Evolutionary conservation across 92 coral and sea anemone genomes (phyloP).

Genomic region (Epizoanthus ramosus): DNA sequence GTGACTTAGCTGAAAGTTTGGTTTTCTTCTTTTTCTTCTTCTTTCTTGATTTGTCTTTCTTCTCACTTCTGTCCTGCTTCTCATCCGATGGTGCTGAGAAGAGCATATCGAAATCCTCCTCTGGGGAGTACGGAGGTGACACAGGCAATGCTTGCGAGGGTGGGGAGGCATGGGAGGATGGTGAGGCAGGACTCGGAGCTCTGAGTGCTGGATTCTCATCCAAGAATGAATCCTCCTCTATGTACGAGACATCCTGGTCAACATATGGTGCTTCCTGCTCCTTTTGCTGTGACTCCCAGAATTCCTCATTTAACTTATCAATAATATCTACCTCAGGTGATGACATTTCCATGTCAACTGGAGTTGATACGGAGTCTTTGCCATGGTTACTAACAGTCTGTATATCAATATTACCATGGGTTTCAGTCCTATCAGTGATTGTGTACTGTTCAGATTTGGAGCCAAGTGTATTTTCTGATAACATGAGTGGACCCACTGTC

Average conservation of each 20-base stretch:
- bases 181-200: conserved; percentile 1
- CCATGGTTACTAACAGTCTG: conserved; percentile 28
- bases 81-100: conserved; percentile 3
- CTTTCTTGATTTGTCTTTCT: conserved; percentile 18
- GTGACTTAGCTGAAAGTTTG: conserved; percentile 42
- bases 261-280: background rate
- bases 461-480: background rate
- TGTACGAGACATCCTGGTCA: background rate
- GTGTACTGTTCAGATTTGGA: background rate
- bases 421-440: background rate
- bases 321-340: conserved; percentile 92
- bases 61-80: conserved; percentile 13
- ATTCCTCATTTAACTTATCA: conserved; percentile 89
- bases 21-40: conserved; percentile 48
- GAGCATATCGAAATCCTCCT: conserved; percentile 7
- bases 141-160: conserved; percentile 21
- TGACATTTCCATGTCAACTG: conserved; percentile 93
- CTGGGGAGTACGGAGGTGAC: conserved; percentile 14
- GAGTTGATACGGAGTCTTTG: conserved; percentile 48
- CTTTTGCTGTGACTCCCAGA: conserved; percentile 74
- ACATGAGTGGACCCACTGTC: background rate
- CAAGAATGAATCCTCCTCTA: background rate
- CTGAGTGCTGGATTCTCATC: background rate
- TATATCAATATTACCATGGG: background rate
- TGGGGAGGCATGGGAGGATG: conserved; percentile 36